Percentiles rank a stretch among this genome's conserved stretches.
Conservation (phyloP, 2,888 invertebrate genomes). For the Dynastes grantii region DNA sequence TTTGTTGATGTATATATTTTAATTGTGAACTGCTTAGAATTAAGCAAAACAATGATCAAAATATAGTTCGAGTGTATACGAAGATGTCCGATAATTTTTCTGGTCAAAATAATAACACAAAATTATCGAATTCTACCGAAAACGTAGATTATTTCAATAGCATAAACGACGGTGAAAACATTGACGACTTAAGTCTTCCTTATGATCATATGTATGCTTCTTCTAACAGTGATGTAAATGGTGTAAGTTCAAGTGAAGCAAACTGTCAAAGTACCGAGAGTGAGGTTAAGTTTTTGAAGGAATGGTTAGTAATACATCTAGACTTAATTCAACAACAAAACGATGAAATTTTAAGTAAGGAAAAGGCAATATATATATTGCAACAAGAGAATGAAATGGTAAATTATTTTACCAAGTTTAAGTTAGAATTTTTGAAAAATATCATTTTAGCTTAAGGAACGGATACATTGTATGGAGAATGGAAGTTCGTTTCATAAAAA, state of each 20-base stretch:
- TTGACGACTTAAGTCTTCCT: slow-evolving; percentile 76
- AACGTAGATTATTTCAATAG: slow-evolving; percentile 61
- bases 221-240: slow-evolving; percentile 72
- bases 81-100: slow-evolving; percentile 71
- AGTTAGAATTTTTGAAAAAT: slow-evolving; percentile 5
- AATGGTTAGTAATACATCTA: slow-evolving; percentile 86
- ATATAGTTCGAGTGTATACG: slow-evolving; percentile 68
- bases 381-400: slow-evolving; percentile 87
- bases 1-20: slow-evolving; percentile 46
- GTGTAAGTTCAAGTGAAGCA: slow-evolving; percentile 55
- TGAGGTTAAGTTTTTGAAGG: slow-evolving; percentile 83
- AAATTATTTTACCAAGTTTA: slow-evolving; percentile 60
- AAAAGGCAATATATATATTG: slow-evolving; percentile 81
- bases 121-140: slow-evolving; percentile 64
- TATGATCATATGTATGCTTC: slow-evolving; percentile 85
- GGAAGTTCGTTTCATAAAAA: slow-evolving; percentile 68
- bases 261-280: slow-evolving; percentile 69
- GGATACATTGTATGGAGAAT: slow-evolving; percentile 80
- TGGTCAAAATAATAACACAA: slow-evolving; percentile 65
- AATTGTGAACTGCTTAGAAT: slow-evolving; percentile 40
- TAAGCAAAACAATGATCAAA: slow-evolving; percentile 68
- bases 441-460: slow-evolving; percentile 67
- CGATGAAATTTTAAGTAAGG: slow-evolving; percentile 85
- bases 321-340: slow-evolving; percentile 94
- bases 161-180: slow-evolving; percentile 61